Evolutionary conservation across 1,140 invertebrate genomes (phyloP).

Genomic region (Microplitis demolitor): DNA sequence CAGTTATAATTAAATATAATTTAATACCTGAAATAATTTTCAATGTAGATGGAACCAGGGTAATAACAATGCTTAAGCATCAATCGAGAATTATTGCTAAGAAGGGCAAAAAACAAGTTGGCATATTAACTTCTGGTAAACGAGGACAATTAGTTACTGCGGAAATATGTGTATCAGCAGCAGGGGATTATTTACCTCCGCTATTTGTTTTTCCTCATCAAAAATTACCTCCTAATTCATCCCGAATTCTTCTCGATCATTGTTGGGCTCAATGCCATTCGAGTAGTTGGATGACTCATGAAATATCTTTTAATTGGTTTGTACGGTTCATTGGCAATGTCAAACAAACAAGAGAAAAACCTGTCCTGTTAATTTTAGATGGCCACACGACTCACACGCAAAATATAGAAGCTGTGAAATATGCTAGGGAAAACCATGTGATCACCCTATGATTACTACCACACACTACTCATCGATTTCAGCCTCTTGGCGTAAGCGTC

Average conservation of each 20-base stretch:
- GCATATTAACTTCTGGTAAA: constrained; percentile 40
- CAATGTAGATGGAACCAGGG: constrained; percentile 45
- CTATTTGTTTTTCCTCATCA: constrained; percentile 38
- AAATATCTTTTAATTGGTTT: constrained; percentile 36
- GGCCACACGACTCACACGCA: constrained; percentile 36
- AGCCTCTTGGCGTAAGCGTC: constrained; percentile 56
- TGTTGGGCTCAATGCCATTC: constrained; percentile 25
- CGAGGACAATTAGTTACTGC: constrained; percentile 32
- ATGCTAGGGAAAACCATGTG: constrained; percentile 25
- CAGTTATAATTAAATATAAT: constrained; percentile 30
- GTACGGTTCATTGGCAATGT: constrained; percentile 41
- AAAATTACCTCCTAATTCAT: constrained; percentile 26
- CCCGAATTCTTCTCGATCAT: constrained; percentile 27
- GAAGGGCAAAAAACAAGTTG: constrained; percentile 33
- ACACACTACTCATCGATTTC: constrained; percentile 39
- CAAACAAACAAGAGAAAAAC: constrained; percentile 35
- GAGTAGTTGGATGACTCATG: constrained; percentile 37
- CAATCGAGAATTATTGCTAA: constrained; percentile 38
- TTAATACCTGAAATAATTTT: constrained; percentile 34
- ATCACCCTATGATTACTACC: constrained; percentile 4
- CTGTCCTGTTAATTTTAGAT: constrained; percentile 45
- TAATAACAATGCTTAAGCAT: constrained; percentile 36
- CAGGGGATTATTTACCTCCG: constrained; percentile 43
- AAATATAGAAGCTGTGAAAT: constrained; percentile 15
- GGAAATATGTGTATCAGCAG: constrained; percentile 44